Percentiles rank a stretch among this genome's conserved stretches.
Conservation (phyloP, 2,888 invertebrate genomes). For the Thymelicus lineola region DNA sequence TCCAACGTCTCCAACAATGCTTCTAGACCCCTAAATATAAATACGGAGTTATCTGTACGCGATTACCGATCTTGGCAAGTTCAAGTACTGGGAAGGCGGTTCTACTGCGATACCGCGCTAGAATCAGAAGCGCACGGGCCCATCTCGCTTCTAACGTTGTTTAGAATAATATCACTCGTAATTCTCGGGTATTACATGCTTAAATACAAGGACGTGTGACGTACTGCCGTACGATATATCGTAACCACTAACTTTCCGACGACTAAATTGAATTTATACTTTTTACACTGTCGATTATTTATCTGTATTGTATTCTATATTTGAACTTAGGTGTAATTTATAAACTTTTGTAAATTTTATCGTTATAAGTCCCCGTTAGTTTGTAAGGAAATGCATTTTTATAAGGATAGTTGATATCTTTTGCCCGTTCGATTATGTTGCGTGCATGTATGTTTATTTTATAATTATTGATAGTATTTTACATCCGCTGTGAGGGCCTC, state of each 20-base stretch:
- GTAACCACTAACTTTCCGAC: background rate
- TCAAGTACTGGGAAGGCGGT: background rate
- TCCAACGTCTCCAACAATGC: background rate
- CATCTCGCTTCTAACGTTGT: constrained; percentile 24
- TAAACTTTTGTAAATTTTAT: constrained; percentile 52
- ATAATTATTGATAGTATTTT: constrained; percentile 20
- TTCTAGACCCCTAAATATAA: background rate
- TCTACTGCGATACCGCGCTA: background rate
- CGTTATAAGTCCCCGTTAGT: constrained; percentile 44
- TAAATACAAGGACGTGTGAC: constrained; percentile 24
- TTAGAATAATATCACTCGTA: constrained; percentile 31
- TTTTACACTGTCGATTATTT: constrained; percentile 35
- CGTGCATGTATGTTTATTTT: constrained; percentile 32
- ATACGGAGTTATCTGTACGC: background rate
- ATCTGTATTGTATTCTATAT: constrained; percentile 36
- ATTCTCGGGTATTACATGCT: constrained; percentile 33
- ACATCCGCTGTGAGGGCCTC: background rate
- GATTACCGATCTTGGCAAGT: background rate
- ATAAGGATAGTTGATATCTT: constrained; percentile 48
- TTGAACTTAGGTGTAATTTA: constrained; percentile 45
- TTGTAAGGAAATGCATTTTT: constrained; percentile 51
- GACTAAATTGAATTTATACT: constrained; percentile 22
- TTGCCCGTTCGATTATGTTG: constrained; percentile 40
- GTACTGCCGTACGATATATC: constrained; percentile 18
- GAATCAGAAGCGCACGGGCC: constrained; percentile 15